phyloP scores from a whole-genome alignment of 2,888 invertebrate genomes.

The Rotaria magnacalcarata region DNA sequence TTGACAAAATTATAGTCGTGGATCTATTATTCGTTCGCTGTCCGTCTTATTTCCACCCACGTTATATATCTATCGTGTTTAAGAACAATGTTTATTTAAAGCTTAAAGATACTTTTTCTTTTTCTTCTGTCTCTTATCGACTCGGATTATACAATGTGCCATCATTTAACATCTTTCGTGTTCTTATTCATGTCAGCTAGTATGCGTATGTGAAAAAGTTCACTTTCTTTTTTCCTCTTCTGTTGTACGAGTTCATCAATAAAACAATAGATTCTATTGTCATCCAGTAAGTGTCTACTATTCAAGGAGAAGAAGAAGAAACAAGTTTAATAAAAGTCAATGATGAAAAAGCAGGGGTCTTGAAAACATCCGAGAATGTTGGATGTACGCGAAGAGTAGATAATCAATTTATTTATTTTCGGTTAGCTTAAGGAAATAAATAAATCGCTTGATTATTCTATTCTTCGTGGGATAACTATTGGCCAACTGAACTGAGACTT shows the following conservation, averaged over 20 bases:
- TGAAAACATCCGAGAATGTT: conserved; percentile 32
- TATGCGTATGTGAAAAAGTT: background rate
- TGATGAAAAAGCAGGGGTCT: conserved; percentile 34
- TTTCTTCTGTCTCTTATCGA: background rate
- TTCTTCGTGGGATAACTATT: conserved; percentile 6
- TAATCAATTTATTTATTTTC: background rate
- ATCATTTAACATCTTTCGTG: background rate
- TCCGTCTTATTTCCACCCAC: background rate
- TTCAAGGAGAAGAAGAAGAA: too few relatives aligned
- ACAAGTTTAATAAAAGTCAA: background rate
- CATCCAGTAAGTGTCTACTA: background rate
- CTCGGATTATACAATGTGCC: conserved; percentile 13
- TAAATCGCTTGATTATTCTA: background rate
- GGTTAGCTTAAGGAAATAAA: background rate
- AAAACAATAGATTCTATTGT: background rate
- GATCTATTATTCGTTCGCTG: background rate
- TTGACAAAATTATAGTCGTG: conserved; percentile 3
- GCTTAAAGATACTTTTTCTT: conserved; percentile 13
- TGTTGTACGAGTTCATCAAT: background rate
- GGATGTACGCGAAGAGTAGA: conserved; percentile 19
- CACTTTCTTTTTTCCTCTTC: background rate
- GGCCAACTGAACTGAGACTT: conserved; percentile 1
- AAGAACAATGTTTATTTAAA: background rate
- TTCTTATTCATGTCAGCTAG: background rate
- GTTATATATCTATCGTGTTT: background rate